These are phyloP conservation scores for Falco peregrinus DNA, from an alignment of 2,797 vertebrate genomes.

Conservation along the genomic window DNA sequence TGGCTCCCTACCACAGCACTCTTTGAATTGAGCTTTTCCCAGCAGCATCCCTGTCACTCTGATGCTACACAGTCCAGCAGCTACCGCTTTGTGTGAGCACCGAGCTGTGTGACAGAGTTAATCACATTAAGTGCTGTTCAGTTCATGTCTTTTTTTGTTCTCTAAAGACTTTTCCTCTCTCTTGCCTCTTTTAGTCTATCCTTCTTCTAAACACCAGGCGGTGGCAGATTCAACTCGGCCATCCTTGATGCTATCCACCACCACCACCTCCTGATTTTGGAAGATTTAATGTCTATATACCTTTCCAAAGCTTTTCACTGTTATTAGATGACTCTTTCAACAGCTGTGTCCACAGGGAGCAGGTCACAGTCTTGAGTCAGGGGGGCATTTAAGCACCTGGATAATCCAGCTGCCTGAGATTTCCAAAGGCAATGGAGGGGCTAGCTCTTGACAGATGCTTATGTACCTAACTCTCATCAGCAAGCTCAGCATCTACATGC, in stretches of 20 bases:
- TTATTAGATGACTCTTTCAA: neutral
- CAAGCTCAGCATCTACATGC: neutral
- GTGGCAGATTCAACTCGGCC: neutral
- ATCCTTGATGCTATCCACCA: neutral
- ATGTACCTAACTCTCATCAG: fast-evolving
- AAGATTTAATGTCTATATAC: neutral
- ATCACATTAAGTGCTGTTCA: conserved; percentile 20
- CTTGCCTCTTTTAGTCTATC: conserved; percentile 17
- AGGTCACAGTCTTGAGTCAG: neutral
- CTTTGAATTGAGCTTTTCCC: neutral
- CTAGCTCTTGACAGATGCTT: neutral
- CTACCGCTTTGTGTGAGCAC: neutral
- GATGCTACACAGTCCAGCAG: conserved; percentile 3
- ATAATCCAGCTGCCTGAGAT: neutral
- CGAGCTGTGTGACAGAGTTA: conserved; percentile 51
- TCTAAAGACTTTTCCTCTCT: conserved; percentile 38
- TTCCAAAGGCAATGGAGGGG: neutral
- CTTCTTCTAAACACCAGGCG: conserved; percentile 25
- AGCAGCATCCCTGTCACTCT: neutral
- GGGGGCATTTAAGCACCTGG: neutral
- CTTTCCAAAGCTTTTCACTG: neutral
- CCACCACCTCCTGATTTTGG: neutral
- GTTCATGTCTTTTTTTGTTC: conserved; percentile 42
- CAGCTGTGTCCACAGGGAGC: neutral
- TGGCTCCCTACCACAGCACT: neutral